Conservation (phyloP, 2,113 vertebrate genomes). For the Eulemur rufifrons region DNA sequence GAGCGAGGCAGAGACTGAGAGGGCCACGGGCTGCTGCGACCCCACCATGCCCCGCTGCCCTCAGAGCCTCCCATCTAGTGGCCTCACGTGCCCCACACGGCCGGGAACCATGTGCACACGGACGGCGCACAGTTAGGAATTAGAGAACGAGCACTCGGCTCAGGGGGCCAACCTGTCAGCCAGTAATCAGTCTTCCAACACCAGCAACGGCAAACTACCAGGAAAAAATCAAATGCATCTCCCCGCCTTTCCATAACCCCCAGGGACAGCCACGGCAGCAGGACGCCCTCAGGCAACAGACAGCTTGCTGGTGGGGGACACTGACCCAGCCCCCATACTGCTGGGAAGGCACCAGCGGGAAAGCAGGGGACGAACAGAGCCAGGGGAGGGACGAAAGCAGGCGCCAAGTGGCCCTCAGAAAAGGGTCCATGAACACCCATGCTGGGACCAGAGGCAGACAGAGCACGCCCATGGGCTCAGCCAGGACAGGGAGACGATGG, state of each 20-base stretch:
- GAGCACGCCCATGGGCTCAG: neutral
- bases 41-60: neutral
- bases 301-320: too few species aligned
- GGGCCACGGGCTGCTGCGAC: neutral
- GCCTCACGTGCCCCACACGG: neutral
- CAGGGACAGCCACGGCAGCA: fast-evolving
- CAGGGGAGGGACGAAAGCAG: too few species aligned
- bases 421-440: neutral
- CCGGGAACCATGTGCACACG: neutral
- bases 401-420: neutral
- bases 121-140: neutral
- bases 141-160: neutral
- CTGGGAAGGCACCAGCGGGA: neutral
- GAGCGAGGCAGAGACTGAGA: neutral
- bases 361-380: neutral
- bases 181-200: neutral
- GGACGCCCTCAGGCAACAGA: neutral
- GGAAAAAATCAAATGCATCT: neutral
- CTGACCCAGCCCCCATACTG: neutral
- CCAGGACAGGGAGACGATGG: neutral
- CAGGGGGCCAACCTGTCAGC: neutral
- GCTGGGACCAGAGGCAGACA: neutral
- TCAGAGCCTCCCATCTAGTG: neutral
- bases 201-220: neutral
- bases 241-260: neutral